Evolutionary conservation across 2,113 vertebrate species (phyloP).

Genomic region (Galbula dea): DNA sequence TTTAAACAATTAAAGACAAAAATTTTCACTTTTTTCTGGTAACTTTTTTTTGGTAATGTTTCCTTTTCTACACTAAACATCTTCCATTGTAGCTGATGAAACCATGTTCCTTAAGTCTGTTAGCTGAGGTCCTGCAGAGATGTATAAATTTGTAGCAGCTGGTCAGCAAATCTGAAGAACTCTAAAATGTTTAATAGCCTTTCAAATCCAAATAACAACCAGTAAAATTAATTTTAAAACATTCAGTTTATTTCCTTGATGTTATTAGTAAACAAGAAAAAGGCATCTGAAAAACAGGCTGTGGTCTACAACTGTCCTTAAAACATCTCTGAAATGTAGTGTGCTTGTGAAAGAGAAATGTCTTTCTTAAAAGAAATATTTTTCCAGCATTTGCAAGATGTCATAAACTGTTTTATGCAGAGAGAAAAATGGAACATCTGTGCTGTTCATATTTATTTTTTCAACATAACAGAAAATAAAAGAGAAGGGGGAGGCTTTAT

Average conservation of each 20-base stretch:
- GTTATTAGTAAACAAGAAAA: neutral
- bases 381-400: slow-evolving; percentile 37
- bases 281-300: neutral
- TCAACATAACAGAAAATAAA: slow-evolving; percentile 56
- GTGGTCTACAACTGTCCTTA: neutral
- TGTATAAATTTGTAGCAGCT: neutral
- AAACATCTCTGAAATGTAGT: neutral
- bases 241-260: neutral
- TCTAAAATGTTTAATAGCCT: neutral
- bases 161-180: neutral
- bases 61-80: neutral
- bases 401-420: slow-evolving; percentile 46
- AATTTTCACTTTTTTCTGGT: neutral
- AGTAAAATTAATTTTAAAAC: neutral
- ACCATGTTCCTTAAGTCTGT: neutral
- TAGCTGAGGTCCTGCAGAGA: neutral
- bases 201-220: neutral
- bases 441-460: slow-evolving; percentile 63
- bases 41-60: neutral
- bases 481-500: neutral
- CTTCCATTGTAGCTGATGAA: neutral
- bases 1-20: neutral
- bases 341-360: slow-evolving; percentile 12
- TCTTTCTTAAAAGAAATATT: slow-evolving; percentile 26
- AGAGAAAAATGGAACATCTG: slow-evolving; percentile 46